Evolutionary conservation across 2,888 invertebrate species (phyloP).

Genomic region (Drosophila monieri): DNA sequence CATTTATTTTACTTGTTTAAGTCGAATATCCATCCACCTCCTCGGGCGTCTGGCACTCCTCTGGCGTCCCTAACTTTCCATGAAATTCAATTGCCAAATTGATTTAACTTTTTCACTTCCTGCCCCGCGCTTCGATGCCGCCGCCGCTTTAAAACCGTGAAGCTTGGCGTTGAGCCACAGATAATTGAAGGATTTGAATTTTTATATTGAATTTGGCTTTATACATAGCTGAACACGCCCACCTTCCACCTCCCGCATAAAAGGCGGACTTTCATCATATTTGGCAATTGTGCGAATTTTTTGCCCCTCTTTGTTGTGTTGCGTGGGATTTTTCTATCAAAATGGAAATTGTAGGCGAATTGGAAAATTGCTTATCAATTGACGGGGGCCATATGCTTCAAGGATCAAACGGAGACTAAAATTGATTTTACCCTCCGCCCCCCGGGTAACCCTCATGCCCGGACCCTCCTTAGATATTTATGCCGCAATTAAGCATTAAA

Average conservation of each 20-base stretch:
- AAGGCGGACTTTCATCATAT: constrained; percentile 59
- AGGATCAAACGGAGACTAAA: constrained; percentile 67
- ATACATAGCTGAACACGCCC: constrained; percentile 35
- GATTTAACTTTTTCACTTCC: constrained; percentile 70
- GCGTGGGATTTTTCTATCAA: constrained; percentile 69
- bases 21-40: constrained; percentile 42
- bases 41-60: not conserved
- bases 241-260: constrained; percentile 33
- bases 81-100: constrained; percentile 79
- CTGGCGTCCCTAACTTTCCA: constrained; percentile 16
- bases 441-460: not conserved
- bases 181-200: constrained; percentile 82
- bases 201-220: constrained; percentile 78
- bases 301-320: constrained; percentile 31
- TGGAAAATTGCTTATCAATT: constrained; percentile 80
- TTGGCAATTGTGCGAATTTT: constrained; percentile 41
- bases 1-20: constrained; percentile 77
- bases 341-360: constrained; percentile 80
- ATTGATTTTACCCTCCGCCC: constrained; percentile 46
- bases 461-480: constrained; percentile 21
- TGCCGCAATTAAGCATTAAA: constrained; percentile 72
- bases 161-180: constrained; percentile 70
- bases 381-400: constrained; percentile 66
- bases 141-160: not conserved
- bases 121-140: not conserved